Base-by-base conservation (phyloP, 2,888 invertebrate species). In the Aphrophora alni region DNA sequence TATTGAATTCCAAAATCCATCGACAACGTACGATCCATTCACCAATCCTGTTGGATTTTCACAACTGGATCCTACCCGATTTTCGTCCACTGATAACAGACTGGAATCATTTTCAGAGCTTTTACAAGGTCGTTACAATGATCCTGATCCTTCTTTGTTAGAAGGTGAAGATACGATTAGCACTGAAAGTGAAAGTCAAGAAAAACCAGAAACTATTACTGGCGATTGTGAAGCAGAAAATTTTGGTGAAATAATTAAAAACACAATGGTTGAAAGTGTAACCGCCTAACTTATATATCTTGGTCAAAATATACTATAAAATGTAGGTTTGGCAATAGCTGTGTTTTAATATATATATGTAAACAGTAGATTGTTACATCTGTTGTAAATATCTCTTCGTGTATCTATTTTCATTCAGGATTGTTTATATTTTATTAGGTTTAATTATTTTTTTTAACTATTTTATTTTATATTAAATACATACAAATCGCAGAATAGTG, bases 221-320 rank as follows among this genome's bases (percentile, higher is more conserved):
- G 90, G 90, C 73, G 89, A 91, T 79, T 90, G 90, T 85, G 91
- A 91, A 85, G 80, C 81, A 12, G 95, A 95, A 86, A 96, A 96
- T 88, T 96, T 97, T 87, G 96, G 96, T 78, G 96, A 97, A 90
- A 95, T 97, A 86, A 96, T 97, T 85, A 97, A 96, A 89, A 96
- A 97, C 89, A 95, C 95, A 83, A 96, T 97, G 92, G 96, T 96
- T 87, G 96, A 97, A 89, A 96, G 95, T 86, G 96, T 95, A 86
- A 94, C 94, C 86, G 95, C 95, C 90, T 95, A 72, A 82, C 69
- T 25, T 24, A 26, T 38, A 24, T 12, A 24, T 72, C 44, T 77
- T 70, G 5, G 27, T 71, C 17, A n/a, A 71, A n/a, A 26, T 12
- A 71, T 14, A 59, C 59, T 59, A 21, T 59, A 21, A n/a, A 59